Evolutionary conservation across 2,888 invertebrate species (phyloP).

Genomic region (Polyommatus icarus): DNA sequence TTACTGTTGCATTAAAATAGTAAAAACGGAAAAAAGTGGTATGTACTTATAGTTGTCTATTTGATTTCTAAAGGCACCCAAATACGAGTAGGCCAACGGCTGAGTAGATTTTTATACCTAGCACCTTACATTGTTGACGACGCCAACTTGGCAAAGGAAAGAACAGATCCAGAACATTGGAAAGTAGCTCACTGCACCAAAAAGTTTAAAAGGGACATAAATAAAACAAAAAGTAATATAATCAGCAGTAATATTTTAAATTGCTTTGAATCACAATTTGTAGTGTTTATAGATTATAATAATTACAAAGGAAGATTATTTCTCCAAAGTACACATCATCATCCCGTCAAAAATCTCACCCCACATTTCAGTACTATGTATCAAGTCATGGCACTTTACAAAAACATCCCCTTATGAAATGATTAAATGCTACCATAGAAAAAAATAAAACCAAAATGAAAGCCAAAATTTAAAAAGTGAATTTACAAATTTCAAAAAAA

Average conservation of each 20-base stretch:
- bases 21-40: no score
- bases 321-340: conserved; percentile 68
- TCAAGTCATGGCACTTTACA: conserved; percentile 23
- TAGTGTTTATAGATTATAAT: conserved; percentile 79
- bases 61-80: no score
- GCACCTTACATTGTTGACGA: no score
- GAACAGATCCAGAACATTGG: no score
- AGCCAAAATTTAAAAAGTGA: neutral
- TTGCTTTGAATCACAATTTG: conserved; percentile 80
- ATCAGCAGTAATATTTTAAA: conserved; percentile 81
- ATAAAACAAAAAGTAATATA: conserved; percentile 64
- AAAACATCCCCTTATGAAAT: conserved; percentile 6
- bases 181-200: no score
- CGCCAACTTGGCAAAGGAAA: no score
- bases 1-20: no score
- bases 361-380: conserved; percentile 31
- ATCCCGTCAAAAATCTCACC: conserved; percentile 42
- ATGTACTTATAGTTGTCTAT: no score
- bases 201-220: conserved; percentile 36
- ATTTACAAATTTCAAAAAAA: neutral
- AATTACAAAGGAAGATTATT: conserved; percentile 78
- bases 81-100: no score
- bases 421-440: conserved; percentile 1
- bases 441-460: no score
- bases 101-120: no score